These are phyloP conservation scores for Pseudachorutes palmiensis DNA, from an alignment of 1,140 invertebrate genomes.

Conservation along the genomic window DNA sequence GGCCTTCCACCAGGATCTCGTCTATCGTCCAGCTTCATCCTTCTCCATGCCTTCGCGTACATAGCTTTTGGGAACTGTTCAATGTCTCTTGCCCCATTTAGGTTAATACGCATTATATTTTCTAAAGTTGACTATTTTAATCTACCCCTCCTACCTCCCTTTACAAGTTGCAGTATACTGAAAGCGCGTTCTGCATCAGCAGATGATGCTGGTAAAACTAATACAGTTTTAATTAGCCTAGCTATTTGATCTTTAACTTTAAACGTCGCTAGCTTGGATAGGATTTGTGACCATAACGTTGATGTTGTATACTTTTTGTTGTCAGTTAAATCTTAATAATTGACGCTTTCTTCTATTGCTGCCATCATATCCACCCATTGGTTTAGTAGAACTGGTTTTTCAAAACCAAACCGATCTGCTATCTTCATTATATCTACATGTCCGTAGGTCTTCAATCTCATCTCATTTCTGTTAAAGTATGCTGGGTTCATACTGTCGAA, in stretches of 20 bases:
- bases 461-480: no score
- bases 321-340: no score
- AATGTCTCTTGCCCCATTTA: not conserved
- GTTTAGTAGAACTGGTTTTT: no score
- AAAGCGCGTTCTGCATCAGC: not conserved
- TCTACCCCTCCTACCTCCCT: not conserved
- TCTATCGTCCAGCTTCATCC: not conserved
- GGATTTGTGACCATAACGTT: not conserved
- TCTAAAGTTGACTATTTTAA: not conserved
- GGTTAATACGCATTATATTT: not conserved
- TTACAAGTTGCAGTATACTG: not conserved
- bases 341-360: no score
- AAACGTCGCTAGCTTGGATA: not conserved
- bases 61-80: not conserved
- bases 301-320: no score
- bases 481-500: not conserved
- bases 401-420: no score
- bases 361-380: no score
- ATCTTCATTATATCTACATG: no score
- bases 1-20: not conserved
- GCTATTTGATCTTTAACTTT: not conserved
- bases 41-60: not conserved
- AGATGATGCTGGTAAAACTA: not conserved
- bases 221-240: not conserved
- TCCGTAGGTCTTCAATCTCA: no score